Evolutionary conservation across 92 coral and sea anemone genomes (phyloP).

Genomic region (Diadumene lineata): DNA sequence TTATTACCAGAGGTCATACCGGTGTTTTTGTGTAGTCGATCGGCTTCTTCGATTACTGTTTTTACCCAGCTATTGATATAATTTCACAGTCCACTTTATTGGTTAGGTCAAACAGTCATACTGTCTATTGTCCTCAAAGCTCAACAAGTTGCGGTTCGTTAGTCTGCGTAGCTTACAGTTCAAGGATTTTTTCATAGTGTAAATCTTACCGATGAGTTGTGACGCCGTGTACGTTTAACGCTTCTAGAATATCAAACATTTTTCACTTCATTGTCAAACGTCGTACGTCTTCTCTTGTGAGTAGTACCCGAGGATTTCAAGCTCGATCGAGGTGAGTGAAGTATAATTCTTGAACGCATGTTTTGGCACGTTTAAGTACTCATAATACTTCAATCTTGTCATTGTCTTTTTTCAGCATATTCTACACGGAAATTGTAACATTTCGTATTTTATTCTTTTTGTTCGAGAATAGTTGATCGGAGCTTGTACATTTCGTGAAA

Average conservation of each 20-base stretch:
- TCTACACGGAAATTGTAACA: not conserved
- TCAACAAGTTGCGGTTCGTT: constrained; percentile 13
- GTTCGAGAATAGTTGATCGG: not conserved
- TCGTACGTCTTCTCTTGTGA: no score
- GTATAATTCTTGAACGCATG: not conserved
- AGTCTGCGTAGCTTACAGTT: no score
- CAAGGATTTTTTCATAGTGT: not conserved
- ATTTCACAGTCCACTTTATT: not conserved
- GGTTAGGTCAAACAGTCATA: constrained; percentile 2
- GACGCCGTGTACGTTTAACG: not conserved
- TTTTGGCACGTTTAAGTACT: not conserved
- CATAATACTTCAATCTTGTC: not conserved
- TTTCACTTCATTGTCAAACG: not conserved
- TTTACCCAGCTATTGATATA: not conserved
- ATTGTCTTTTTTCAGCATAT: no score
- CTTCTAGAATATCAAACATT: not conserved
- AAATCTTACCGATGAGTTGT: constrained; percentile 3
- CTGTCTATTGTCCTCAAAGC: not conserved
- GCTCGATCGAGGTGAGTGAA: not conserved
- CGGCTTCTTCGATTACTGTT: not conserved
- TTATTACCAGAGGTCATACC: not conserved
- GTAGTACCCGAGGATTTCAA: not conserved
- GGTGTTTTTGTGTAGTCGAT: not conserved
- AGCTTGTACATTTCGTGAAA: not conserved
- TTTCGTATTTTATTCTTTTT: not conserved